Conservation (phyloP, 2,888 invertebrate genomes). For the Chesias legatella region DNA sequence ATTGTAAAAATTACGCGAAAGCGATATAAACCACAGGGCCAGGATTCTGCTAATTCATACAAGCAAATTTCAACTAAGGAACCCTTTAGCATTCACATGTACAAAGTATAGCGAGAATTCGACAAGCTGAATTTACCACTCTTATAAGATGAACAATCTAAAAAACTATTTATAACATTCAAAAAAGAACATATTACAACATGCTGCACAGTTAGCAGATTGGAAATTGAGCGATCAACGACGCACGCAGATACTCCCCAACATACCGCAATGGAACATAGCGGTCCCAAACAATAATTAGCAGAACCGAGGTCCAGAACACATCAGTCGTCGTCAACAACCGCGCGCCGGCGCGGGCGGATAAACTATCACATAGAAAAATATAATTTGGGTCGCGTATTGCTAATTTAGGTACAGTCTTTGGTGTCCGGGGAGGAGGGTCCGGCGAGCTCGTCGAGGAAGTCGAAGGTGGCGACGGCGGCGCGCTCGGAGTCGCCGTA, state of each 20-base stretch:
- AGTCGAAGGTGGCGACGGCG: slow-evolving; percentile 89
- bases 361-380: slow-evolving; percentile 62
- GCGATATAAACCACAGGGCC: slow-evolving; percentile 43
- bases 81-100: slow-evolving; percentile 12
- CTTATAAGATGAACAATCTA: slow-evolving; percentile 5
- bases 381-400: slow-evolving; percentile 63
- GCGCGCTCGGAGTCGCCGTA: slow-evolving; percentile 88
- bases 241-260: slow-evolving; percentile 20
- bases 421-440: slow-evolving; percentile 68
- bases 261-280: slow-evolving; percentile 17
- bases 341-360: slow-evolving; percentile 30
- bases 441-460: slow-evolving; percentile 84
- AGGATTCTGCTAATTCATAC: slow-evolving; percentile 32
- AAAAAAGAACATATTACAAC: slow-evolving; percentile 12
- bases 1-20: slow-evolving; percentile 50
- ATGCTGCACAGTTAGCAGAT: slow-evolving; percentile 20
- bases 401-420: slow-evolving; percentile 68
- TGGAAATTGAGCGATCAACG: slow-evolving; percentile 23
- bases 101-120: slow-evolving; percentile 7
- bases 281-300: slow-evolving; percentile 28
- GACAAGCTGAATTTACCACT: slow-evolving; percentile 14
- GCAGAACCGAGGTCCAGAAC: slow-evolving; percentile 32
- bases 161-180: slow-evolving; percentile 6
- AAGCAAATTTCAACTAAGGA: slow-evolving; percentile 22
- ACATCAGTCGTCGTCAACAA: slow-evolving; percentile 31